Percentiles rank a stretch among this genome's conserved stretches.
Evolutionary conservation across 2,113 vertebrate genomes (phyloP).

Genomic region (Varanus komodoensis): DNA sequence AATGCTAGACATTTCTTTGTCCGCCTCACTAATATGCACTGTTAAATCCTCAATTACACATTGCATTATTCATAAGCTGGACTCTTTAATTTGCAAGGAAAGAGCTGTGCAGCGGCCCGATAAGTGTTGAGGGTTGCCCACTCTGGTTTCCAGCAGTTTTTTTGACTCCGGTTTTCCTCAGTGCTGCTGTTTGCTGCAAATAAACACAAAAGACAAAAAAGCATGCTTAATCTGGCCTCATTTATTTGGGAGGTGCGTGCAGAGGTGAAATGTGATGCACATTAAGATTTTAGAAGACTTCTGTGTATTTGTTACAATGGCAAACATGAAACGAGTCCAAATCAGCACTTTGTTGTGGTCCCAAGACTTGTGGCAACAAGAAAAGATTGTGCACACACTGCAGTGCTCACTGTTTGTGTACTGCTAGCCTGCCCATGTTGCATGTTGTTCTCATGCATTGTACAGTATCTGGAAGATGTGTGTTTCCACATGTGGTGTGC

Average conservation of each 20-base stretch:
- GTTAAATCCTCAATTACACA: neutral
- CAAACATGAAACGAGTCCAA: conserved; percentile 44
- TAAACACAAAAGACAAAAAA: too few species aligned
- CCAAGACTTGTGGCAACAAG: neutral
- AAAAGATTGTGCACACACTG: neutral
- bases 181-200: too few species aligned
- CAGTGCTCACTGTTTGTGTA: neutral
- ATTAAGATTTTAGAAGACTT: conserved; percentile 8
- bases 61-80: neutral
- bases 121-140: too few species aligned
- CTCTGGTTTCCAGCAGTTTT: too few species aligned
- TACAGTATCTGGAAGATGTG: neutral
- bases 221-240: too few species aligned
- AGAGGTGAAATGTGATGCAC: neutral
- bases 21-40: neutral
- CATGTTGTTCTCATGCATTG: neutral
- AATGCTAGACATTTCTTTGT: neutral
- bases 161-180: too few species aligned
- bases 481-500: neutral
- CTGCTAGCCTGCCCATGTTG: neutral
- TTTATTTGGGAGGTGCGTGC: too few species aligned
- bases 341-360: conserved; percentile 28
- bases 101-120: too few species aligned
- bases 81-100: too few species aligned
- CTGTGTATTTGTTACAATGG: conserved; percentile 1